Evolutionary conservation across 2,888 invertebrate species (phyloP).

Genomic region (Calameuta filiformis): DNA sequence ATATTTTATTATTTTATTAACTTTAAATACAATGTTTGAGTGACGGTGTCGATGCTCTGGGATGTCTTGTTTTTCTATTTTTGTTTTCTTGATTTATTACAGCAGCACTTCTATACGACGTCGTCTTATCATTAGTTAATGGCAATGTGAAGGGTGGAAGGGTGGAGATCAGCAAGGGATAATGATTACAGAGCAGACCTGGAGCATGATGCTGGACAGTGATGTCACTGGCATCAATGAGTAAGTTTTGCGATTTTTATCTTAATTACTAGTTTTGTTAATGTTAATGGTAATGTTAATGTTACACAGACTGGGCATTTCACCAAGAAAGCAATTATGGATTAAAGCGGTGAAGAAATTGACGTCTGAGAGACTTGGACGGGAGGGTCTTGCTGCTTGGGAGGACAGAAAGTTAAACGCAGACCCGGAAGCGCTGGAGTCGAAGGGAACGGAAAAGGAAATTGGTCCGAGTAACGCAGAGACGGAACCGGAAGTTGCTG

Average conservation of each 20-base stretch:
- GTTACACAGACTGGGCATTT: constrained; percentile 49
- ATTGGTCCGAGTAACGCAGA: constrained; percentile 34
- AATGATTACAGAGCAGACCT: constrained; percentile 66
- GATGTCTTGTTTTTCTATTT: not conserved
- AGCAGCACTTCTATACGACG: not conserved
- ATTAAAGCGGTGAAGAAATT: constrained; percentile 65
- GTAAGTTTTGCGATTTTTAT: constrained; percentile 43
- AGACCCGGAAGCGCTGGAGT: constrained; percentile 6
- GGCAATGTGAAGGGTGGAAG: not conserved
- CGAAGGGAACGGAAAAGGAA: constrained; percentile 39
- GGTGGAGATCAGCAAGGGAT: constrained; percentile 48
- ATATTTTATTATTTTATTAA: not conserved
- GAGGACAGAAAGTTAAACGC: constrained; percentile 51
- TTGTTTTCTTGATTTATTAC: not conserved
- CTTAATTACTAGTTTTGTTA: not conserved
- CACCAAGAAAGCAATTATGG: constrained; percentile 64
- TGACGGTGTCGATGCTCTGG: not conserved
- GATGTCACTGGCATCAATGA: constrained; percentile 63
- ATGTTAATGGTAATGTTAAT: too few relatives aligned
- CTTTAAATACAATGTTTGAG: not conserved
- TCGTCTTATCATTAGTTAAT: not conserved
- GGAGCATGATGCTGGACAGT: constrained; percentile 66
- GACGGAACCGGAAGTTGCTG: constrained; percentile 25
- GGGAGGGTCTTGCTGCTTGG: constrained; percentile 63
- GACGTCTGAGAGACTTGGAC: constrained; percentile 62